These are phyloP conservation scores for Sycophila sp. DNA, from an alignment of 1,140 invertebrate genomes.

Conservation along the genomic window DNA sequence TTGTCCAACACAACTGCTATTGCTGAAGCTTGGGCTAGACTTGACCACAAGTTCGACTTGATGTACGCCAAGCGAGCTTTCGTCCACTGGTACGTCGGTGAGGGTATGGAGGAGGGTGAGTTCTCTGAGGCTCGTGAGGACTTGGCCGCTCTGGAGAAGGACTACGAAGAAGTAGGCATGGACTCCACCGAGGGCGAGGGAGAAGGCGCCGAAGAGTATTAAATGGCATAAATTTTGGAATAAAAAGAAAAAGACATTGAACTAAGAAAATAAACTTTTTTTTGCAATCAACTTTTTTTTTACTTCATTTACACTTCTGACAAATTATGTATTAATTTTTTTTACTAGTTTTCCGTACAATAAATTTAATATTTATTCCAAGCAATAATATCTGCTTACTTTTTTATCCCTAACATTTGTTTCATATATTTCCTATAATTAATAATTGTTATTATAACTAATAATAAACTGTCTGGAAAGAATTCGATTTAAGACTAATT, in stretches of 20 bases:
- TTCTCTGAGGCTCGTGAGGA: constrained; percentile 75
- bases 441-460: too few species aligned
- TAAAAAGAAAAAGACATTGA: neutral
- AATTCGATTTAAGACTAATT: too few species aligned
- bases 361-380: constrained; percentile 28
- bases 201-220: constrained; percentile 65
- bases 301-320: constrained; percentile 35
- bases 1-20: constrained; percentile 74
- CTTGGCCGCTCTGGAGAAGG: constrained; percentile 55
- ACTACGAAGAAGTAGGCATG: constrained; percentile 74
- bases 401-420: neutral
- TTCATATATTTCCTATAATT: neutral
- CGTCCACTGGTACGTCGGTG: constrained; percentile 73
- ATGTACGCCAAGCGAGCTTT: constrained; percentile 74
- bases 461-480: too few species aligned
- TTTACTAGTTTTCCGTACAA: constrained; percentile 17
- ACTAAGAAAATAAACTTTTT: constrained; percentile 18
- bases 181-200: constrained; percentile 70
- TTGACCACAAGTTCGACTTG: constrained; percentile 74
- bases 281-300: constrained; percentile 31
- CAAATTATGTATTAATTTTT: constrained; percentile 36
- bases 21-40: constrained; percentile 74
- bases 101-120: constrained; percentile 75
- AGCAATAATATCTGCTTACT: neutral
- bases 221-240: constrained; percentile 38